Evolutionary conservation across 2,888 invertebrate genomes (phyloP), one percentile per base, ranked within the genome.

Genomic region (Dyspetes luteomarginatus): DNA sequence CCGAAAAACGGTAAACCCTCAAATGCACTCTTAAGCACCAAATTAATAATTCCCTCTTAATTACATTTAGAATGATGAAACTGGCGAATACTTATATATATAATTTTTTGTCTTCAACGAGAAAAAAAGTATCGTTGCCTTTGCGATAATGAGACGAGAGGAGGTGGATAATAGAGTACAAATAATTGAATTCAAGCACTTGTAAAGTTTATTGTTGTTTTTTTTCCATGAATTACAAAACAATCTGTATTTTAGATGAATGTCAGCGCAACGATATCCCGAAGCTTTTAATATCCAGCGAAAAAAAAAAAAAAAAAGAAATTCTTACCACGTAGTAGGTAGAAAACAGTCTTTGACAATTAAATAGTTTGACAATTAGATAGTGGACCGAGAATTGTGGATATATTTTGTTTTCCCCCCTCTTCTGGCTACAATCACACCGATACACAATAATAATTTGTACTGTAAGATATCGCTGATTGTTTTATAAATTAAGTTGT

Each of bases 81-180:
- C 22, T 52, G 22, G 24, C 22, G 52, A 52, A n/a, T 3, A 45
- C n/a, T 45, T 43, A n/a, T n/a, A n/a, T 45, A 5, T 19, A 28
- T 41, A 36, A 4, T 71, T 50, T 72, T 62, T 2, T 9, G n/a
- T 43, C 26, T 22, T 15, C 26, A 22, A 56, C 2, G 28, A 15
- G 28, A 48, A 76, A 43, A 75, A 71, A 60, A 62, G 60, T 3
- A 60, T 68, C 69, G 73, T 19, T 36, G n/a, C n/a, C n/a, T n/a
- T n/a, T n/a, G n/a, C n/a, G n/a, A n/a, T n/a, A n/a, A n/a, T 26
- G 73, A 62, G 69, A 52, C 50, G 50, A 43, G 76, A 76, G 77
- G 73, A n/a, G n/a, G 48, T 73, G 81, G 68, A 77, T 81, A 74
- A 81, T 77, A 73, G 73, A 81, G 81, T 81, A 81, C 81, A 81